phyloP scores from a whole-genome alignment of 2,113 vertebrate genomes.

The Alectura lathami region DNA sequence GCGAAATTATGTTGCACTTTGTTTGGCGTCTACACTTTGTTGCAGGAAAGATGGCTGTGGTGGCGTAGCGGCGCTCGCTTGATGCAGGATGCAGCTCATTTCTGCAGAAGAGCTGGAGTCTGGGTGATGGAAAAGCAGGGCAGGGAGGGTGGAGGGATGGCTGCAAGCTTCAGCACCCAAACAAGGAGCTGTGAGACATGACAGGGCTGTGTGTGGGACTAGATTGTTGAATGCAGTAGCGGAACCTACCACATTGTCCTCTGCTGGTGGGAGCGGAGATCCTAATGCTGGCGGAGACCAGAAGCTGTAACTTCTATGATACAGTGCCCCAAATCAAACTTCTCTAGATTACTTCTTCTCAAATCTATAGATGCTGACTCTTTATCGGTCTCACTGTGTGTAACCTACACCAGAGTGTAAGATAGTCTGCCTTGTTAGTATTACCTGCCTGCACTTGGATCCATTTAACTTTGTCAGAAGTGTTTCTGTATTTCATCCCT shows the following conservation, averaged over 20 bases:
- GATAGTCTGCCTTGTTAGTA: background rate
- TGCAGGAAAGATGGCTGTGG: background rate
- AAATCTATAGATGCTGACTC: background rate
- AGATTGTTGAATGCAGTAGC: background rate
- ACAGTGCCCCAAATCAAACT: background rate
- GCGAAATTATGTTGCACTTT: slow-evolving; percentile 22
- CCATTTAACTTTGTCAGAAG: background rate
- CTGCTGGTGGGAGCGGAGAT: background rate
- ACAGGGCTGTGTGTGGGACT: background rate
- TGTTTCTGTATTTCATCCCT: background rate
- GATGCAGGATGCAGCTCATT: background rate
- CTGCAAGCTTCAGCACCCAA: background rate
- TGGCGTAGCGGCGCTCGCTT: background rate
- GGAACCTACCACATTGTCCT: background rate
- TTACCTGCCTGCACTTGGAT: background rate
- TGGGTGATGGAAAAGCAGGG: background rate
- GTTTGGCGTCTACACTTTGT: background rate
- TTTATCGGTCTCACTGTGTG: background rate
- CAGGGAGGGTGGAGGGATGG: background rate
- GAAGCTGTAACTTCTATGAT: background rate
- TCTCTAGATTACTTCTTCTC: background rate
- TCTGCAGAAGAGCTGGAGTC: background rate
- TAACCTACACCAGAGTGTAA: background rate
- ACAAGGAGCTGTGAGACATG: background rate
- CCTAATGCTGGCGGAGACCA: background rate